Percentiles rank a stretch among this genome's conserved stretches.
phyloP scores from a whole-genome alignment of 2,797 vertebrate species.

The Thunnus albacares region DNA sequence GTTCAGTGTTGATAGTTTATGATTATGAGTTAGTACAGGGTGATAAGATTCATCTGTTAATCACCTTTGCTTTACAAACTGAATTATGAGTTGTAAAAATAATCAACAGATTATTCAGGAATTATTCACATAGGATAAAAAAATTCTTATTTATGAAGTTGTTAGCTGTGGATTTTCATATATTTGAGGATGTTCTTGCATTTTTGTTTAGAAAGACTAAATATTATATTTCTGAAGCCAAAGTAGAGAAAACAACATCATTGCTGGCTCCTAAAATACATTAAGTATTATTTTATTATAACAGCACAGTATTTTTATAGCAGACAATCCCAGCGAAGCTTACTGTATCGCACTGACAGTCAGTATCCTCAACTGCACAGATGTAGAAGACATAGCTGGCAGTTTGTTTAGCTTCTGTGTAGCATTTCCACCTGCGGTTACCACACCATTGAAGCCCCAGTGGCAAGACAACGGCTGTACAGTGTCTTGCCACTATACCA shows the following conservation, averaged over 20 bases:
- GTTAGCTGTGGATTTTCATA: background rate
- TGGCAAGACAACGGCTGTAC: background rate
- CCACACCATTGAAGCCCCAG: background rate
- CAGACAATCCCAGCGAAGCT: conserved; percentile 4
- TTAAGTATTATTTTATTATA: background rate
- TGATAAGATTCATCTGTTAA: background rate
- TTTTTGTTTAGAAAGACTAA: background rate
- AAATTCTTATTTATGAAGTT: background rate
- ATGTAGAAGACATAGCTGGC: background rate
- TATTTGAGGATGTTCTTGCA: background rate
- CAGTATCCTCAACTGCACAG: background rate
- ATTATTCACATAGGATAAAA: background rate
- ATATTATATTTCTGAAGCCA: background rate
- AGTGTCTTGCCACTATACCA: too few relatives aligned
- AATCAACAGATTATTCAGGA: background rate
- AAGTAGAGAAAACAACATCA: background rate
- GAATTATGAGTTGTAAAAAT: background rate
- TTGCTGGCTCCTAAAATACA: background rate
- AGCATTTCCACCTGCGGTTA: background rate
- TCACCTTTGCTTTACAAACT: background rate
- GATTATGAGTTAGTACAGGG: too few relatives aligned
- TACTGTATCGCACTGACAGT: background rate
- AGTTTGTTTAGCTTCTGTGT: background rate
- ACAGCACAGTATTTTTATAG: background rate
- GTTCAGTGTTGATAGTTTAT: too few relatives aligned